Percentiles rank a stretch among this genome's conserved stretches.
These are phyloP conservation scores for Helobdella robusta DNA, from an alignment of 2,888 invertebrate genomes.

Conservation along the genomic window DNA sequence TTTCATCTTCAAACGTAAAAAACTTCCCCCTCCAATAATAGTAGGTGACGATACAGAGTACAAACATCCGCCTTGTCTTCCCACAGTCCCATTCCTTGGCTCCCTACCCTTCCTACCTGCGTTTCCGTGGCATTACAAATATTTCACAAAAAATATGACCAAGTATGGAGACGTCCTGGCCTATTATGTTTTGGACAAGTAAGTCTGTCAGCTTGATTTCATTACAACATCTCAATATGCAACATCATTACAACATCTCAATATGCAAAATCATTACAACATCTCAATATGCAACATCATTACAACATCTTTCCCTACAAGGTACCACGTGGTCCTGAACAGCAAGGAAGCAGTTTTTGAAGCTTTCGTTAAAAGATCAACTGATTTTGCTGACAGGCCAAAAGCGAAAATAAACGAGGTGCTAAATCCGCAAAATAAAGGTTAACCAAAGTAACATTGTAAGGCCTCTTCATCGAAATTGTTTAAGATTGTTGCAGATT, in stretches of 20 bases:
- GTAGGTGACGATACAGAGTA: too few species aligned
- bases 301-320: too few species aligned
- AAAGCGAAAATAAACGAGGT: background rate
- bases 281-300: too few species aligned
- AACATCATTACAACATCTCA: too few species aligned
- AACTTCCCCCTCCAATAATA: too few species aligned
- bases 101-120: conserved; percentile 3
- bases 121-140: conserved; percentile 9
- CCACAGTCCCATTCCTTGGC: conserved; percentile 7
- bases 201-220: too few species aligned
- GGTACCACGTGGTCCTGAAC: conserved; percentile 7
- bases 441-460: background rate
- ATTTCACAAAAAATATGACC: background rate
- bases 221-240: too few species aligned
- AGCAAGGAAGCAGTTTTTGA: conserved; percentile 5
- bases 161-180: conserved; percentile 7
- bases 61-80: conserved; percentile 4
- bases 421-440: background rate
- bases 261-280: too few species aligned
- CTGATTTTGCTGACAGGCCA: conserved; percentile 9
- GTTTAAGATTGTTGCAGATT: background rate
- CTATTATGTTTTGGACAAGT: conserved; percentile 3
- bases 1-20: too few species aligned
- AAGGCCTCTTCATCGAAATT: background rate
- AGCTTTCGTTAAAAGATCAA: conserved; percentile 12